A percentile compares a stretch with the other conserved stretches of the same genome.
Evolutionary conservation across 92 coral and sea anemone species (phyloP).

Genomic region (Scolanthus callimorphus): DNA sequence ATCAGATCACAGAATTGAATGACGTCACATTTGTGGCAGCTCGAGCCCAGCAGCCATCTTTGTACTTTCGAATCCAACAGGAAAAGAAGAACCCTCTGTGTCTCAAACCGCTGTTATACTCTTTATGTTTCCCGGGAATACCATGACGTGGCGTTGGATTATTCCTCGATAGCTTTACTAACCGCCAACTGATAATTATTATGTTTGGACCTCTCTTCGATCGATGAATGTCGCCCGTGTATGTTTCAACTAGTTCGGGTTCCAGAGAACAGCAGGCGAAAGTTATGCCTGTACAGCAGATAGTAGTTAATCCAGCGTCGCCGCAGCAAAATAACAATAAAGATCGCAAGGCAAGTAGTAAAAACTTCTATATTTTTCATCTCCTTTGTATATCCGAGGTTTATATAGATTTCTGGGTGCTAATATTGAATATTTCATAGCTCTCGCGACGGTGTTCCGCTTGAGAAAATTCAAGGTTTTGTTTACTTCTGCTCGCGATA

Average conservation of each 20-base stretch:
- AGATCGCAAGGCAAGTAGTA: slow-evolving; percentile 63
- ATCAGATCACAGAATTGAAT: not conserved
- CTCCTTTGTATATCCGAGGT: not conserved
- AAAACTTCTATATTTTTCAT: not conserved
- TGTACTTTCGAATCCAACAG: not conserved
- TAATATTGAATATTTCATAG: not conserved
- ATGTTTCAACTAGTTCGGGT: slow-evolving; percentile 4
- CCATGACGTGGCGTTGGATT: not conserved
- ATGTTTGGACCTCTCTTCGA: slow-evolving; percentile 4
- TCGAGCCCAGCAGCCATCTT: slow-evolving; percentile 3
- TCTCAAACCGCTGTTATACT: not conserved
- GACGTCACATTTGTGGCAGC: slow-evolving; percentile 3
- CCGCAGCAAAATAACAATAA: slow-evolving; percentile 75
- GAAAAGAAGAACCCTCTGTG: not conserved
- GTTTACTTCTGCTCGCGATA: not conserved
- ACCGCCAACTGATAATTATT: not conserved
- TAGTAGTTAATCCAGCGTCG: slow-evolving; percentile 71
- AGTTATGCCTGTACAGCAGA: slow-evolving; percentile 89
- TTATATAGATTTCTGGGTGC: no score
- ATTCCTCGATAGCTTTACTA: not conserved
- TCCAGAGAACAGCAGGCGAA: slow-evolving; percentile 39
- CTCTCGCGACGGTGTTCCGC: not conserved
- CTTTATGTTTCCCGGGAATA: not conserved
- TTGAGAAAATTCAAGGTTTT: not conserved
- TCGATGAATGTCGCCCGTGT: slow-evolving; percentile 28